Base-by-base conservation (phyloP, 2,888 invertebrate genomes). In the Carabus problematicus region DNA sequence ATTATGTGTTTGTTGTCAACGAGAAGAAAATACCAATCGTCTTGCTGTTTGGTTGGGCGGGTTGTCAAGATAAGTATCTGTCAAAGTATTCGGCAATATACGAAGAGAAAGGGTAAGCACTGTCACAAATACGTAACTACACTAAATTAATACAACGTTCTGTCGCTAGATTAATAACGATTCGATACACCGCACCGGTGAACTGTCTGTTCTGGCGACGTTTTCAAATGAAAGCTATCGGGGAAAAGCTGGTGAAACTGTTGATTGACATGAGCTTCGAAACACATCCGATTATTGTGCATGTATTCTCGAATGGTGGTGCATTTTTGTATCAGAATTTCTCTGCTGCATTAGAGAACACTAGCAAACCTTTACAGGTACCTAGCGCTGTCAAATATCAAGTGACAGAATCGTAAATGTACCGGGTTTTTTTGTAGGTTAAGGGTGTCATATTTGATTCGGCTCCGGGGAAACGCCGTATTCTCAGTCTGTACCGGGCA, bases 11-110 rank as follows among this genome's bases (percentile, higher is more conserved):
- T 75, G 84, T 86, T 67, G 85, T 86, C 72, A 84, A 87, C 74
- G 87, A 88, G 73, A 84, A 84, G 52, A 87, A 87, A 77, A 83
- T 88, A 74, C 90, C 92, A 45, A 87, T 92, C 58, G 88, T 92
- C 40, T 80, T 91, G 71, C 81, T 93, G 72, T 84, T 93, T 71
- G 93, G 93, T 42, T 93, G 93, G 93, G 91, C 91, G 60, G 92
- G 92, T 45, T 91, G 92, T 78, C 86, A 89, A 79, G 92, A 93
- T 80, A 88, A 89, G 77, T 89, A 92, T 79, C 80, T 93, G 64
- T 87, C 89, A 74, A 93, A 92, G 78, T 93, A 93, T 81, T 90
- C 91, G 55, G 87, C 89, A 74, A 89, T 92, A 70, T 93, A 93
- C 77, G 89, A 92, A 76, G 87, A 91, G 70, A 85, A 87, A 76